These are phyloP conservation scores for Andrena bucephala DNA, from an alignment of 2,888 invertebrate species.

Conservation along the genomic window DNA sequence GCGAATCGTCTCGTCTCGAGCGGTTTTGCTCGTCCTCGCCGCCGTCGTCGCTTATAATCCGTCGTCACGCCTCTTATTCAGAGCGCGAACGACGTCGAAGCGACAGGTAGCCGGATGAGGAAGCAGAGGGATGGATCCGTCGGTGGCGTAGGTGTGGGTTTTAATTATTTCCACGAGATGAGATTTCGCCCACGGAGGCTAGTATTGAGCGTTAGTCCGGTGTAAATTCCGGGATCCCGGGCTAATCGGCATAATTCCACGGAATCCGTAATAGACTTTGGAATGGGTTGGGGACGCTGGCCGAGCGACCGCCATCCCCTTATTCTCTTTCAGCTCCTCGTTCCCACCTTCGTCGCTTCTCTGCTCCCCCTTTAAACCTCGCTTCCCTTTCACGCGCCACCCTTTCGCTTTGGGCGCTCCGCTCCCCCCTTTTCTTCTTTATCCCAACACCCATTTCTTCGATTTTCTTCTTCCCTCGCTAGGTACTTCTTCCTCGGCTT, in stretches of 20 bases:
- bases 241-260: slow-evolving; percentile 79
- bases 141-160: slow-evolving; percentile 69
- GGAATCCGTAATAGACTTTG: slow-evolving; percentile 79
- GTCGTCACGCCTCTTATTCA: slow-evolving; percentile 54
- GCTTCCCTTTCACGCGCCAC: slow-evolving; percentile 6
- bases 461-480: not conserved
- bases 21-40: not conserved
- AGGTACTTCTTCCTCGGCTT: too few species aligned
- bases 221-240: slow-evolving; percentile 76
- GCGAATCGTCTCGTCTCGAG: slow-evolving; percentile 14
- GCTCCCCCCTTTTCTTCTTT: not conserved
- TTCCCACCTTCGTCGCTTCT: slow-evolving; percentile 9
- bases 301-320: slow-evolving; percentile 54
- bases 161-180: slow-evolving; percentile 78
- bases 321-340: slow-evolving; percentile 31
- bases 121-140: slow-evolving; percentile 28
- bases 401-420: not conserved
- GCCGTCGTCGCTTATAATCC: slow-evolving; percentile 57
- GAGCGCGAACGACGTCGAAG: slow-evolving; percentile 38
- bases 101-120: slow-evolving; percentile 68
- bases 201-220: slow-evolving; percentile 74
- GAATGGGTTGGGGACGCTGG: slow-evolving; percentile 68
- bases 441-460: not conserved
- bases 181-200: slow-evolving; percentile 73
- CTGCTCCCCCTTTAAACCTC: slow-evolving; percentile 20